Percentiles rank a stretch among this genome's conserved stretches.
phyloP scores from a whole-genome alignment of 1,140 invertebrate genomes.

The Drosophila kepulauana region DNA sequence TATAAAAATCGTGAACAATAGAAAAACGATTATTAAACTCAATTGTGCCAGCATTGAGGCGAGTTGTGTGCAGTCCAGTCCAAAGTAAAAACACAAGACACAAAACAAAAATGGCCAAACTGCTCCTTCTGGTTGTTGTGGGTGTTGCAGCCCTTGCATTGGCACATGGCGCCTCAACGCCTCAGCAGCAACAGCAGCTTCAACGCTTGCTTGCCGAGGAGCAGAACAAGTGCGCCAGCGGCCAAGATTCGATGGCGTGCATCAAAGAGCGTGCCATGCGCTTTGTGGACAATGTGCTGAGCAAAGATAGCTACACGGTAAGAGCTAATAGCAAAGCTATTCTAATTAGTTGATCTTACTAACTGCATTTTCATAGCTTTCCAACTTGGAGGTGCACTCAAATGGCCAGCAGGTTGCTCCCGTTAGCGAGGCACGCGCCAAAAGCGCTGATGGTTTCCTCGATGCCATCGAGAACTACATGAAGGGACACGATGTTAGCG shows the following conservation, averaged over 20 bases:
- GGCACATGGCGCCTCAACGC: slow-evolving; percentile 86
- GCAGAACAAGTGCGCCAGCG: slow-evolving; percentile 89
- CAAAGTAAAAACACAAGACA: slow-evolving; percentile 24
- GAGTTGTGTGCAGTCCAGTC: slow-evolving; percentile 70
- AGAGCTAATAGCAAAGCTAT: slow-evolving; percentile 22
- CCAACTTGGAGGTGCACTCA: slow-evolving; percentile 89
- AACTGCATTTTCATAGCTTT: slow-evolving; percentile 44
- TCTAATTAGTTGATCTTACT: neutral
- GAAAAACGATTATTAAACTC: slow-evolving; percentile 85
- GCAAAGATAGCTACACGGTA: slow-evolving; percentile 92
- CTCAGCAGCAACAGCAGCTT: slow-evolving; percentile 90
- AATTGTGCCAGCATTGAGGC: slow-evolving; percentile 80
- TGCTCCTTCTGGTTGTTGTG: slow-evolving; percentile 72
- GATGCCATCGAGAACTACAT: slow-evolving; percentile 90
- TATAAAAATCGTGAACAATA: slow-evolving; percentile 85
- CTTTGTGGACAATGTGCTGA: slow-evolving; percentile 91
- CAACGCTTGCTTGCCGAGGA: slow-evolving; percentile 91
- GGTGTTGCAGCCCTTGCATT: slow-evolving; percentile 53
- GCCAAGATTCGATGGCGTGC: slow-evolving; percentile 91
- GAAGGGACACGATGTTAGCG: slow-evolving; percentile 91
- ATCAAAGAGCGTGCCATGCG: slow-evolving; percentile 93
- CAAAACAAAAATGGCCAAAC: slow-evolving; percentile 66
- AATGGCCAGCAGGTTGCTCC: slow-evolving; percentile 86
- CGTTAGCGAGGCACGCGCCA: slow-evolving; percentile 87
- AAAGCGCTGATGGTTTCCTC: slow-evolving; percentile 84